These are phyloP conservation scores for Drosophila birchii DNA, from an alignment of 2,888 invertebrate species.

Conservation along the genomic window DNA sequence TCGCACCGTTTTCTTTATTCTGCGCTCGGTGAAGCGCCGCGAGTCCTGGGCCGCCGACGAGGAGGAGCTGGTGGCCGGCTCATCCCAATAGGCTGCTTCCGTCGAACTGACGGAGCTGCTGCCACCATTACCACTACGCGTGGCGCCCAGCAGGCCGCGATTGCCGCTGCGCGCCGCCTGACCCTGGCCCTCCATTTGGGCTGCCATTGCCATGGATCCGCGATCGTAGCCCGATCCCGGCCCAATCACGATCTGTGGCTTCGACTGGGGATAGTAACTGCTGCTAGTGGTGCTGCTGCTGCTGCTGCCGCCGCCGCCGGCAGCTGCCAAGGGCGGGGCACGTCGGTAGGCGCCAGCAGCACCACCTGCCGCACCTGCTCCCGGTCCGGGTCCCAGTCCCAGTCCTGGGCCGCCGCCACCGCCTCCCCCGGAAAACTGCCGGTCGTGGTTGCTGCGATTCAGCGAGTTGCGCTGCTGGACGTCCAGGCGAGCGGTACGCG, in stretches of 20 bases:
- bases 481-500: conserved; percentile 84
- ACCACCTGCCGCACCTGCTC: conserved; percentile 38
- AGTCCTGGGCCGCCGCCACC: conserved; percentile 22
- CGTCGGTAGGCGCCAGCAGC: conserved; percentile 69
- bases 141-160: conserved; percentile 70
- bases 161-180: conserved; percentile 55
- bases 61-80: conserved; percentile 72
- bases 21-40: conserved; percentile 93
- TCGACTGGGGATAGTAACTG: conserved; percentile 72
- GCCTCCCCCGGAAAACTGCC: conserved; percentile 73
- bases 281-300: conserved; percentile 83
- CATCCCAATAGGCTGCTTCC: conserved; percentile 81
- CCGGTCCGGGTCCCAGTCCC: conserved; percentile 11
- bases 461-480: conserved; percentile 84
- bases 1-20: conserved; percentile 95
- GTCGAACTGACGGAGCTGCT: conserved; percentile 74
- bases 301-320: conserved; percentile 71
- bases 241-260: conserved; percentile 84
- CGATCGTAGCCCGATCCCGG: conserved; percentile 64
- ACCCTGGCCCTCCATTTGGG: conserved; percentile 44
- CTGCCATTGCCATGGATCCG: conserved; percentile 56
- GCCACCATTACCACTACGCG: conserved; percentile 55
- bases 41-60: conserved; percentile 86
- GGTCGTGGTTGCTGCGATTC: conserved; percentile 86
- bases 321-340: conserved; percentile 73